These are phyloP conservation scores for Athene cunicularia DNA, from an alignment of 2,113 vertebrate genomes.

Conservation along the genomic window DNA sequence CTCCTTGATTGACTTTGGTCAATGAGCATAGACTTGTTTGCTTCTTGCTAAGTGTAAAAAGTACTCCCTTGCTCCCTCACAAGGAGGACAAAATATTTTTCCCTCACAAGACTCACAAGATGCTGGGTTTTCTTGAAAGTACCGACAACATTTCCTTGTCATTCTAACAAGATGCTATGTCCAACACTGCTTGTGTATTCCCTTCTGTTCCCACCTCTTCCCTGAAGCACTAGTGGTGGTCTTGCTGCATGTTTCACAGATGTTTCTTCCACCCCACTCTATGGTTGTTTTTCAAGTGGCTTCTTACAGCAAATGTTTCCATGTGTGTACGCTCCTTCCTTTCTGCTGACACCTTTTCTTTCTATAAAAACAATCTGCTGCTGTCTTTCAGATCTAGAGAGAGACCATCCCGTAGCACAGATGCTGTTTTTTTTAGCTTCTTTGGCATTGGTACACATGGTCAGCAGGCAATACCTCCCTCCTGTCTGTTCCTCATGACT, in stretches of 20 bases:
- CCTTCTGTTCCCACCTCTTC: slow-evolving; percentile 59
- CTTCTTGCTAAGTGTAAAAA: neutral
- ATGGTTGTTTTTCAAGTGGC: slow-evolving; percentile 75
- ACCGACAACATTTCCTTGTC: slow-evolving; percentile 20
- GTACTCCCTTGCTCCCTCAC: neutral
- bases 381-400: slow-evolving; percentile 72
- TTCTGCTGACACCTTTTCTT: slow-evolving; percentile 75
- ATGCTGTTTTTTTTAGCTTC: slow-evolving; percentile 59
- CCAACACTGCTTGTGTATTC: slow-evolving; percentile 64
- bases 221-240: slow-evolving; percentile 70
- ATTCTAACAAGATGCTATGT: slow-evolving; percentile 65
- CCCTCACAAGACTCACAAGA: neutral
- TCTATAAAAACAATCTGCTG: slow-evolving; percentile 78
- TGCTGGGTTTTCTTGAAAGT: slow-evolving; percentile 19
- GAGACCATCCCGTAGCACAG: slow-evolving; percentile 62
- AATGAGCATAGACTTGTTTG: neutral
- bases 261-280: slow-evolving; percentile 67
- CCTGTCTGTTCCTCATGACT: slow-evolving; percentile 66
- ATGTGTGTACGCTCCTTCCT: slow-evolving; percentile 61
- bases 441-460: slow-evolving; percentile 68
- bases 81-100: neutral
- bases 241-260: slow-evolving; percentile 73
- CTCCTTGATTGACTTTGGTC: neutral
- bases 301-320: slow-evolving; percentile 75
- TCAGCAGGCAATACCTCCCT: slow-evolving; percentile 67